Evolutionary conservation across 2,113 vertebrate species (phyloP).

Genomic region (Podarcis raffonei): DNA sequence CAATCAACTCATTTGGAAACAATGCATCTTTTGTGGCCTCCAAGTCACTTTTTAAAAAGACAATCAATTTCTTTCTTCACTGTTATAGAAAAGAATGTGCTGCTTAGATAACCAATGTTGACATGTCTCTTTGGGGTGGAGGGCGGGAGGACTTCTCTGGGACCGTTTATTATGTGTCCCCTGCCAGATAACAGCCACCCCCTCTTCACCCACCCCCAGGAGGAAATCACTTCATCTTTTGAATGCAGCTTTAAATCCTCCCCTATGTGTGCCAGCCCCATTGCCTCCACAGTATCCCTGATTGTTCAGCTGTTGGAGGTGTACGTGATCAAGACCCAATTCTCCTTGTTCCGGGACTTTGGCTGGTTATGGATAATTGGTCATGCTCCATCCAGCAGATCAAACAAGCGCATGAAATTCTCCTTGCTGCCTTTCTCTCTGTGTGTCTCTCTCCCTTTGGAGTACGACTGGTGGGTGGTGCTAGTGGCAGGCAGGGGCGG

Average conservation of each 20-base stretch:
- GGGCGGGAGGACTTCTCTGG: constrained; percentile 19
- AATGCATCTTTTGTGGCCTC: constrained; percentile 70
- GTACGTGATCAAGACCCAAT: constrained; percentile 41
- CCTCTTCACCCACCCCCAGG: not conserved
- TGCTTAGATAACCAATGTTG: constrained; percentile 60
- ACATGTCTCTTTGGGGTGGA: constrained; percentile 51
- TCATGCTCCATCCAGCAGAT: constrained; percentile 47
- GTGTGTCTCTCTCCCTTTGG: not conserved
- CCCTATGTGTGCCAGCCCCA: constrained; percentile 39
- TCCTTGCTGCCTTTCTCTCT: constrained; percentile 39
- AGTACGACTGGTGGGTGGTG: constrained; percentile 49
- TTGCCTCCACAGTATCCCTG: constrained; percentile 39
- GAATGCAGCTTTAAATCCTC: constrained; percentile 52
- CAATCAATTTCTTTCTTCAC: constrained; percentile 70
- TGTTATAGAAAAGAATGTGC: constrained; percentile 47
- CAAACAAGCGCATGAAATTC: constrained; percentile 57
- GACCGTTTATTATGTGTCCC: constrained; percentile 40
- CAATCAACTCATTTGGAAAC: constrained; percentile 66
- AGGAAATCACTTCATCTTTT: constrained; percentile 45
- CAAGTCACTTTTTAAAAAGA: constrained; percentile 63
- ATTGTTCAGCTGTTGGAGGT: constrained; percentile 43
- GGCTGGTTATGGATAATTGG: constrained; percentile 63
- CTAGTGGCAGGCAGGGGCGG: not conserved
- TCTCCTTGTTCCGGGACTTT: constrained; percentile 48
- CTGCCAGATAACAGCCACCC: constrained; percentile 30